Evolutionary conservation across 1,140 invertebrate genomes (phyloP), one percentile per base, ranked within the genome.

Genomic region (Megalonaias nervosa): DNA sequence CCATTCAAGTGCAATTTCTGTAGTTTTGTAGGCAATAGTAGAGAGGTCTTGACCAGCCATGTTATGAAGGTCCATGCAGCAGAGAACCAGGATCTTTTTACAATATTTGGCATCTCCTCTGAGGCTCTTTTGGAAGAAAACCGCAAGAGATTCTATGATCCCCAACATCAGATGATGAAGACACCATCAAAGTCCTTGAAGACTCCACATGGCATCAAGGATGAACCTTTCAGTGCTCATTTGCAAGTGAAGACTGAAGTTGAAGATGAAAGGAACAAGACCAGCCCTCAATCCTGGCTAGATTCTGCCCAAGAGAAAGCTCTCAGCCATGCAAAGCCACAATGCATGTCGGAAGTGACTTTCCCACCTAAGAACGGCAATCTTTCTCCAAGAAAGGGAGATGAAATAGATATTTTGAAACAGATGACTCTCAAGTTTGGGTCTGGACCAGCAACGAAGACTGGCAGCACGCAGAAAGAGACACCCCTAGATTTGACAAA

Each of bases 1-100:
- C 68, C 78, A 65, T 79, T 88, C 59, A 89, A 90, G 68, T 93
- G 91, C 86, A 89, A 84, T 67, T 79, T 92, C 17, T 93, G 92
- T 82, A 86, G 87, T 48, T 92, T 91, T 81, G 72, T 72, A 0
- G 88, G 90, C 2, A 86, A 88, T 12, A 84, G 60, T 23, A 79
- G 84, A 59, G 90, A 92, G 31, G 77, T 83, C 11, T 89, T 92
- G 48, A 85, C 84, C 13, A 84, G 87, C 55, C 92, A 93, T 81
- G 83, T 92, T 67, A 75, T 92, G 65, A 85, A 86, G 70, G 82
- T 89, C 11, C 92, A 92, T 75, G 90, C 89, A 0, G 72, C 86
- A 12, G 91, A 91, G 71, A 89, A 91, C 59, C 82, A 87, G 71
- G 88, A 91, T 62, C 78, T 91, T 19, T 86, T 87, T 62, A 87